phyloP scores from a whole-genome alignment of 2,113 vertebrate genomes.

The Hemichromis elongatus region DNA sequence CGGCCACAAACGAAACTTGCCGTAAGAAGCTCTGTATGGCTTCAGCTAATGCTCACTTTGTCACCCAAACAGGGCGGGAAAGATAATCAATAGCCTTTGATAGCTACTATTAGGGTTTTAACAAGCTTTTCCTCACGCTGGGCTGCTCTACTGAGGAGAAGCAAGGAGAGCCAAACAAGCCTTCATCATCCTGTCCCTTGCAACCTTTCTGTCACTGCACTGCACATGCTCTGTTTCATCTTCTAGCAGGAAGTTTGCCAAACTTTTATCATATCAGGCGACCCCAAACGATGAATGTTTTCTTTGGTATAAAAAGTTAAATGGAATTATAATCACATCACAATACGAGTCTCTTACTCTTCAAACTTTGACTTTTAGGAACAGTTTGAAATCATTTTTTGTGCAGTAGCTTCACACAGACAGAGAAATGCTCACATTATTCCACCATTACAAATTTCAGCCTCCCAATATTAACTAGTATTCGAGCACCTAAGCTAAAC shows the following conservation, averaged over 20 bases:
- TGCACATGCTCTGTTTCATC: slow-evolving; percentile 2
- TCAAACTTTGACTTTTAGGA: neutral
- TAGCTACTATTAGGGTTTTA: slow-evolving; percentile 75
- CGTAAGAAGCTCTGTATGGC: slow-evolving; percentile 67
- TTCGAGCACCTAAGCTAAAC: slow-evolving; percentile 83
- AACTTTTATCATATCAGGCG: neutral
- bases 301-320: neutral
- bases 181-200: slow-evolving; percentile 45
- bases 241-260: neutral
- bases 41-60: slow-evolving; percentile 78
- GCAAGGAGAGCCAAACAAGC: slow-evolving; percentile 31
- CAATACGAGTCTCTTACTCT: neutral
- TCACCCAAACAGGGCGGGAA: slow-evolving; percentile 80
- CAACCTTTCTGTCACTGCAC: slow-evolving; percentile 22
- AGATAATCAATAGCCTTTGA: slow-evolving; percentile 85
- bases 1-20: slow-evolving; percentile 62
- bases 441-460: neutral
- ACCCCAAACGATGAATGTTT: neutral
- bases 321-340: neutral
- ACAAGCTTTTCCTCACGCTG: slow-evolving; percentile 77
- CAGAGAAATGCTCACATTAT: neutral
- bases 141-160: slow-evolving; percentile 62
- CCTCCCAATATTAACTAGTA: slow-evolving; percentile 68
- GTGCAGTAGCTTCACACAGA: neutral
- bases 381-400: neutral